Conservation (phyloP, 2,113 vertebrate genomes). For the Mola mola region DNA sequence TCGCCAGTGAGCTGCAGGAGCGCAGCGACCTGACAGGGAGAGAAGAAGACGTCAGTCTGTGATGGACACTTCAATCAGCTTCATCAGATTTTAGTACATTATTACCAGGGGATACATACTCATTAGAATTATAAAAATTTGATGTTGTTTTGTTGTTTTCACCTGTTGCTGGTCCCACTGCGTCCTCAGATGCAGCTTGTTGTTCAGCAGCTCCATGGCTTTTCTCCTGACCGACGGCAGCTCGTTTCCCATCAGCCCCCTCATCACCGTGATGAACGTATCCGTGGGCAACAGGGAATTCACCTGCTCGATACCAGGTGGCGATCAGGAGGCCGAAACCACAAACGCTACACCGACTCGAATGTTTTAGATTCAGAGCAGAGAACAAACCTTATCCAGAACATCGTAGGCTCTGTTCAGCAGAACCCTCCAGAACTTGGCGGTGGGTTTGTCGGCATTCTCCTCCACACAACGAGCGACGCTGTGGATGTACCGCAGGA, state of each 20-base stretch:
- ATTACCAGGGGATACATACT: no score
- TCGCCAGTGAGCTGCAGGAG: constrained; percentile 86
- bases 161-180: constrained; percentile 86
- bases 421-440: constrained; percentile 95
- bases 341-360: not conserved
- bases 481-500: constrained; percentile 87
- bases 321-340: not conserved
- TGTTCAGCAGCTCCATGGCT: constrained; percentile 96
- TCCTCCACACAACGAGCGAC: constrained; percentile 89
- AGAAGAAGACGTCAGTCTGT: not conserved
- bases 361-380: no score
- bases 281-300: constrained; percentile 91
- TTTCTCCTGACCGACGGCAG: constrained; percentile 91
- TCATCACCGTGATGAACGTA: constrained; percentile 90
- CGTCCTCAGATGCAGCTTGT: constrained; percentile 87
- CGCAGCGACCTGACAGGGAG: constrained; percentile 79
- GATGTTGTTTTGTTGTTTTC: not conserved
- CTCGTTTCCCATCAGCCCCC: constrained; percentile 87
- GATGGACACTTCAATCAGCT: no score
- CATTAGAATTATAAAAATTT: no score
- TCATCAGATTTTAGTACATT: no score
- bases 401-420: constrained; percentile 92
- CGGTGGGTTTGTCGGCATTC: constrained; percentile 86
- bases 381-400: constrained; percentile 87
- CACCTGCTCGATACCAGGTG: constrained; percentile 80